Percentiles rank a stretch among this genome's conserved stretches.
phyloP scores from a whole-genome alignment of 1,140 invertebrate genomes.

The Elymnias hypermnestra region DNA sequence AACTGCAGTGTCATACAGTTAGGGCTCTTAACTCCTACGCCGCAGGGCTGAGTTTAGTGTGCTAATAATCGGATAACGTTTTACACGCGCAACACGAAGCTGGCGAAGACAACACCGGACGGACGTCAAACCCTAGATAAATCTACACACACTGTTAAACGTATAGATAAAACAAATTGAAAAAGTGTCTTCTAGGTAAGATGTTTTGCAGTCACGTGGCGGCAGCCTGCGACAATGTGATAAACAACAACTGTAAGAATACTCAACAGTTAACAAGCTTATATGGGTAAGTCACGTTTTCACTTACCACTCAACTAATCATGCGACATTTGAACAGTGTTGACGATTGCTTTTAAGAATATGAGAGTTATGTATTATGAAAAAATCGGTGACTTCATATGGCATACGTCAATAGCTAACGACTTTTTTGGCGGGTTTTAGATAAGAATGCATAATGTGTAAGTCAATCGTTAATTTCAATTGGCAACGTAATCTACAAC shows the following conservation, averaged over 20 bases:
- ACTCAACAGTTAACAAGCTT: conserved; percentile 40
- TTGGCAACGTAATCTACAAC: conserved; percentile 3
- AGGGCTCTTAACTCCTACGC: conserved; percentile 25
- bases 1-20: conserved; percentile 31
- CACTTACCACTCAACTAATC: conserved; percentile 31
- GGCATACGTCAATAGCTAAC: too few relatives aligned
- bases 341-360: conserved; percentile 1
- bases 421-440: too few relatives aligned
- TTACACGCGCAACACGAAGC: conserved; percentile 47
- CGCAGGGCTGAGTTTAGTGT: conserved; percentile 41
- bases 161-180: conserved; percentile 32
- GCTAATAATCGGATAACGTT: conserved; percentile 15
- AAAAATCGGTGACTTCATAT: too few relatives aligned
- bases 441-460: too few relatives aligned
- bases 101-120: conserved; percentile 67
- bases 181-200: too few relatives aligned
- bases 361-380: neutral
- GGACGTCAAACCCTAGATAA: conserved; percentile 63
- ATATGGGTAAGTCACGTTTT: conserved; percentile 44
- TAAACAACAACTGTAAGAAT: conserved; percentile 36
- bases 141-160: conserved; percentile 40
- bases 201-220: conserved; percentile 26
- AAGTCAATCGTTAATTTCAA: conserved; percentile 5
- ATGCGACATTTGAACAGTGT: conserved; percentile 18
- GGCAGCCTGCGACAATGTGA: conserved; percentile 34